A percentile compares a stretch with the other conserved stretches of the same genome.
These are phyloP conservation scores for Lymantria monacha DNA, from an alignment of 2,888 invertebrate species.

Conservation along the genomic window DNA sequence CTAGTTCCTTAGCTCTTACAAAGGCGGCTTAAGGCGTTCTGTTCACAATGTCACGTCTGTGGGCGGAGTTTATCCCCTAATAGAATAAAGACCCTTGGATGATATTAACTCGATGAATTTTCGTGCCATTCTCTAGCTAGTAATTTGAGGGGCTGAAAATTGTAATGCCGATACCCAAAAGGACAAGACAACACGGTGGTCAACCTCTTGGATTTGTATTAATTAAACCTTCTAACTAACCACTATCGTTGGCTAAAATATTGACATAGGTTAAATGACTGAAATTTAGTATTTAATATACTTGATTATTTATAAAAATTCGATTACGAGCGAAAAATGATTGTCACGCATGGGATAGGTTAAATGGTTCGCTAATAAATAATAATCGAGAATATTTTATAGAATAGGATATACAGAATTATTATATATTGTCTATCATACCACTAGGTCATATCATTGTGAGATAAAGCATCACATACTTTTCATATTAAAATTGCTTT, in stretches of 20 bases:
- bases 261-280: background rate
- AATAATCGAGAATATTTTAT: no score
- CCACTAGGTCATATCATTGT: no score
- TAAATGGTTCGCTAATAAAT: no score
- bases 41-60: conserved; percentile 21
- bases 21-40: conserved; percentile 18
- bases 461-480: no score
- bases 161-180: background rate
- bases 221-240: background rate
- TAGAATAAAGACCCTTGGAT: conserved; percentile 28
- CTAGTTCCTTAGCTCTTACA: conserved; percentile 24
- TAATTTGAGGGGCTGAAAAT: conserved; percentile 18
- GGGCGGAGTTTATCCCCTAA: conserved; percentile 13
- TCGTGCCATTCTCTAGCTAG: conserved; percentile 9
- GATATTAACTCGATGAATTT: conserved; percentile 19
- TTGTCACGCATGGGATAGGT: no score
- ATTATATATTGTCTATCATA: no score
- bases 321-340: no score
- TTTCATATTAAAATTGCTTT: no score
- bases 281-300: no score
- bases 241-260: background rate
- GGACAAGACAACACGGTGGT: background rate
- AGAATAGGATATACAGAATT: no score
- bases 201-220: background rate
- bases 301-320: no score